Evolutionary conservation across 1,140 invertebrate species (phyloP), one percentile per base, ranked within the genome.

Genomic region (Macrobrachium rosenbergii): DNA sequence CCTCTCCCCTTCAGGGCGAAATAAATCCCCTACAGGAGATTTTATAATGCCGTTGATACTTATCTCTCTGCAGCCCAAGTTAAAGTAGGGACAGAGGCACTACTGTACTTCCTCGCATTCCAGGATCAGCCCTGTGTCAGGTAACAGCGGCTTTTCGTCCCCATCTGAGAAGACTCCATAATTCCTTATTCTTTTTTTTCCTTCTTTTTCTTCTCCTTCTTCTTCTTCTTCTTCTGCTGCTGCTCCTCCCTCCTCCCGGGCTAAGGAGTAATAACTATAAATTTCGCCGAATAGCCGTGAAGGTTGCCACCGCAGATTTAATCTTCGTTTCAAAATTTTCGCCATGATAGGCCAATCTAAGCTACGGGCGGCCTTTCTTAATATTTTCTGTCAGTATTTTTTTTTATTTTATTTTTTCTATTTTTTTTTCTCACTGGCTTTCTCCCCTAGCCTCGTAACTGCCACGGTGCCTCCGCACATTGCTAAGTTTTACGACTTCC

Each of bases 321-420:
- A 80, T 63, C 78, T 80, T 37, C 59, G 23, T 23, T 23, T 28
- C 59, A 63, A 63, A 63, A 80, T 80, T 80, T 75, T 63, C 79
- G 17, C 79, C 62, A 17, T 67, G 79, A 81, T 81, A 81, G 62
- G 62, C 62, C 79, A 81, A 81, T 81, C 62, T 81, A 67, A 45
- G 62, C 62, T 45, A 63, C 58, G 78, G 21, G 16, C 52, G 14
- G 37, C 45, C 23, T 81, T 81, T 81, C 62, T 81, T 81, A 81
- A 67, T 81, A 67, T 81, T 81, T 81, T 17, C 21, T 80, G 78
- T 63, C 60, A 80, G 19, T 80, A 62, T 80, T 78, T 78, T 78
- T 5, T 45, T 43, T 45, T 75, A 5, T 75, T 45, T 45, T 45
- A n/a, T n/a, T n/a, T n/a, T n/a, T n/a, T n/a, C n/a, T n/a, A n/a